Base-by-base conservation (phyloP, 2,797 vertebrate genomes). In the Sphaeramia orbicularis region DNA sequence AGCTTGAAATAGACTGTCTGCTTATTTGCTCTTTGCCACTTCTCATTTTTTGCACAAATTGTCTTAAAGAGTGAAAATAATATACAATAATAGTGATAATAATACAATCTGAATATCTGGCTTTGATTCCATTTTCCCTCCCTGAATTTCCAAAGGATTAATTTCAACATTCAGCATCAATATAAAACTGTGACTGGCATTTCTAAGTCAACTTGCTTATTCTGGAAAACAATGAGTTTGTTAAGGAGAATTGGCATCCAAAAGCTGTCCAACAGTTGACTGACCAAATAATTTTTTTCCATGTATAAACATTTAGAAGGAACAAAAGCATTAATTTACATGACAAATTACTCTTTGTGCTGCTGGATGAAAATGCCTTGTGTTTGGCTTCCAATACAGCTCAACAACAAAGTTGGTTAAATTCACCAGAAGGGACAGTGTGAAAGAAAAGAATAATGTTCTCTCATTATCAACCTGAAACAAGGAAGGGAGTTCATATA, bases 321-420 rank as follows among this genome's bases (percentile, higher is more conserved):
- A 44, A 70, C 27, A 69, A 72, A 77, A 12, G 38, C 13, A 14
- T 55, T 48, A 4, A 66, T 76, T 76, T 71, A n/a, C 43, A 48
- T 74, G 12, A 73, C 59, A 78, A 71, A 71, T 42, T 16, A 58
- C 3, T 42, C 21, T 19, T 16, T 55, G 47, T 65, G 45, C 38
- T 44, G 38, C 37, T 56, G 24, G 27, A 36, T 44, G 32, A 36
- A 47, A 44, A 69, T 10, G 21, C 56, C 49, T 32, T 50, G 62
- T 60, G 52, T 40, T 49, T 71, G 56, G 41, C 42, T 77, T 65
- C 36, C 38, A 73, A 54, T 11, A 62, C 11, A 37, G 58, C 9
- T n/a, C 42, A 50, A 48, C 52, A 40, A 68, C 56, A 36, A 70
- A 55, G 47, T 64, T 56, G 43, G 40, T 43, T 27, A 43, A 65